Evolutionary conservation across 2,797 vertebrate species (phyloP), one percentile per base, ranked within the genome.

Genomic region (Etheostoma perlongum): DNA sequence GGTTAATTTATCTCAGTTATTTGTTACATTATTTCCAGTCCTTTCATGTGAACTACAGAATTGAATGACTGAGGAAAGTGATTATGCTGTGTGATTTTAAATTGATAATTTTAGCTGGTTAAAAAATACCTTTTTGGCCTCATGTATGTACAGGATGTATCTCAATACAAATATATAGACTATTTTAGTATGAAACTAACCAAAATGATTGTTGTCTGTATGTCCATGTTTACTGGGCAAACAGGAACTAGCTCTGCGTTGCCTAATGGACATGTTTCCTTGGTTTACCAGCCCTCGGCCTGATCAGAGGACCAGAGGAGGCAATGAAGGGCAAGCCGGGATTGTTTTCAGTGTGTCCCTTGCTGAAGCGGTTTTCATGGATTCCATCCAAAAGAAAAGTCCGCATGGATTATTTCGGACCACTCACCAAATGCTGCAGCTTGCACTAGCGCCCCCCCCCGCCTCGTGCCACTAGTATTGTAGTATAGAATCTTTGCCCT

Each of bases 401-500:
- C 51, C 78, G 83, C 64, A 79, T 82, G 80, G 59, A 72, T 72
- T 76, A 53, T 74, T 82, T 47, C 42, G 55, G 25, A 40, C 18
- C 33, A 11, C 53, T 71, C 49, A 21, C 48, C 19, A 15, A 72
- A 67, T 6, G 36, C 66, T 44, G 16, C 65, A 59, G 15, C 52
- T 69, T 59, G 30, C 57, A 21, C 30, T 27, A 18, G 42, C 71
- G 21, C 58, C 52, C 54, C 12, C 82, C 23, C 40, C 57, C 2
- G 21, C 57, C 58, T 27, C 25, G 33, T 67, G 44, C 47, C 25
- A 0, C 36, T 23, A 69, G 59, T 33, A 16, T 11, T 44, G 30
- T 81, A 63, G 51, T 36, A 1, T 76, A 77, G 72, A 72, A 7
- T 49, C 59, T 42, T 55, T 53, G 36, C 67, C 42, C 48, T 54